Conservation (phyloP, 2,888 invertebrate genomes). For the Luffia ferchaultella region DNA sequence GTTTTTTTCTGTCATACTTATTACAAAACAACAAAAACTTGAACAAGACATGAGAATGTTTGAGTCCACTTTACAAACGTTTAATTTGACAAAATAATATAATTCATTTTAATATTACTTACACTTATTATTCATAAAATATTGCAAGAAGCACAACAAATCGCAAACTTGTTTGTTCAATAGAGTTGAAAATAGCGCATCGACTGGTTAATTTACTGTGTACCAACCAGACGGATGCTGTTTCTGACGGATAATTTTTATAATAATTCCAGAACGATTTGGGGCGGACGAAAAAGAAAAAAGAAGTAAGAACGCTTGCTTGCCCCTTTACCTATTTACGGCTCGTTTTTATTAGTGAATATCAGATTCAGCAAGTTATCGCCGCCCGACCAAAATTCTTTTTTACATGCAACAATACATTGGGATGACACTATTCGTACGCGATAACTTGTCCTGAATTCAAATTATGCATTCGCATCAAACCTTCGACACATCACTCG, state of each 20-base stretch:
- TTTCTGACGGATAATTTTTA: constrained; percentile 40
- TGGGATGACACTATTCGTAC: constrained; percentile 34
- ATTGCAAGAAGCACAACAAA: too few relatives aligned
- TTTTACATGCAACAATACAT: constrained; percentile 28
- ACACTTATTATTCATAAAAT: too few relatives aligned
- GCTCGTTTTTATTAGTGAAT: constrained; percentile 60
- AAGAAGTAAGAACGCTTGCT: constrained; percentile 91
- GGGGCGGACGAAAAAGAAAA: constrained; percentile 98
- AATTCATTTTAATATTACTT: too few relatives aligned
- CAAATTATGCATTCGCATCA: constrained; percentile 50
- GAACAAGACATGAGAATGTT: too few relatives aligned
- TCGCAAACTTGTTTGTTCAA: too few relatives aligned
- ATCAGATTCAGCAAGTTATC: constrained; percentile 54
- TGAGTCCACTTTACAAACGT: too few relatives aligned
- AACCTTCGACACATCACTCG: constrained; percentile 57
- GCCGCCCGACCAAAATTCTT: constrained; percentile 22
- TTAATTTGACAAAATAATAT: too few relatives aligned
- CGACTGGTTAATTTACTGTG: too few relatives aligned
- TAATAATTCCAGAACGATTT: constrained; percentile 83
- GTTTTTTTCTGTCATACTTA: too few relatives aligned
- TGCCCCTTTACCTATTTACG: constrained; percentile 62
- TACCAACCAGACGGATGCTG: too few relatives aligned
- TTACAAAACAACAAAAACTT: too few relatives aligned
- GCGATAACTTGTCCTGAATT: constrained; percentile 62
- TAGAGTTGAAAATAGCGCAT: too few relatives aligned